A percentile compares a stretch with the other conserved stretches of the same genome.
These are phyloP conservation scores for Cryptophagus acutangulus DNA, from an alignment of 2,888 invertebrate genomes.

Conservation along the genomic window DNA sequence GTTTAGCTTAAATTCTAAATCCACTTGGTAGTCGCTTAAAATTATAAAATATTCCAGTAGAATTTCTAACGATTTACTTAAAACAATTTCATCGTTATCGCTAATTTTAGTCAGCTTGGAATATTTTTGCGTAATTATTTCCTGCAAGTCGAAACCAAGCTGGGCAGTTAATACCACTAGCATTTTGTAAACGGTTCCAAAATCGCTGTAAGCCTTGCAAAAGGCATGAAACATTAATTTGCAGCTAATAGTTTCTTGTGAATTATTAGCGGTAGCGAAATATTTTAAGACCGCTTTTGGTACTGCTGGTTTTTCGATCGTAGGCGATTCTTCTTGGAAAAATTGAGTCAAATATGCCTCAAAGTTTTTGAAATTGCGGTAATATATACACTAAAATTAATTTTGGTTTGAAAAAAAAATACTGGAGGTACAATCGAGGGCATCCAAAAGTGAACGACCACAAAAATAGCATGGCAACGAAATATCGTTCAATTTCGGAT, in stretches of 20 bases:
- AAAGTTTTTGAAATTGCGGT: slow-evolving; percentile 23
- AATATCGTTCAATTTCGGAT: no score
- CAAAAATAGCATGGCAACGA: no score
- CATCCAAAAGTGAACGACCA: no score
- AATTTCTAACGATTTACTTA: slow-evolving; percentile 30
- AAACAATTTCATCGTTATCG: slow-evolving; percentile 21
- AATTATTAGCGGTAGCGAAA: slow-evolving; percentile 20
- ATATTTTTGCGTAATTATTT: no score
- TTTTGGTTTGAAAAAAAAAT: no score
- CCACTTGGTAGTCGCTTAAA: slow-evolving; percentile 24
- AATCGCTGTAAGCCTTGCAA: slow-evolving; percentile 27
- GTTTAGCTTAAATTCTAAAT: slow-evolving; percentile 28
- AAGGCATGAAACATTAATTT: slow-evolving; percentile 37
- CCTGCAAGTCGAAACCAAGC: slow-evolving; percentile 35
- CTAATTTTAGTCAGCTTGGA: background rate
- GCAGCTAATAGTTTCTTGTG: slow-evolving; percentile 21
- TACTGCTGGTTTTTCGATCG: slow-evolving; percentile 17
- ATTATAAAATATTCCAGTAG: slow-evolving; percentile 28
- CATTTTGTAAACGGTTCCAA: slow-evolving; percentile 31
- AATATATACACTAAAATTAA: slow-evolving; percentile 33
- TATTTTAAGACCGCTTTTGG: slow-evolving; percentile 30
- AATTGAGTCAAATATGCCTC: slow-evolving; percentile 21
- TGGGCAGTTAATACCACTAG: slow-evolving; percentile 32
- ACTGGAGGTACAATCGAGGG: no score
- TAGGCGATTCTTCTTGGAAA: slow-evolving; percentile 20